Conservation (phyloP, 2,113 vertebrate genomes). For the Lycaon pictus region DNA sequence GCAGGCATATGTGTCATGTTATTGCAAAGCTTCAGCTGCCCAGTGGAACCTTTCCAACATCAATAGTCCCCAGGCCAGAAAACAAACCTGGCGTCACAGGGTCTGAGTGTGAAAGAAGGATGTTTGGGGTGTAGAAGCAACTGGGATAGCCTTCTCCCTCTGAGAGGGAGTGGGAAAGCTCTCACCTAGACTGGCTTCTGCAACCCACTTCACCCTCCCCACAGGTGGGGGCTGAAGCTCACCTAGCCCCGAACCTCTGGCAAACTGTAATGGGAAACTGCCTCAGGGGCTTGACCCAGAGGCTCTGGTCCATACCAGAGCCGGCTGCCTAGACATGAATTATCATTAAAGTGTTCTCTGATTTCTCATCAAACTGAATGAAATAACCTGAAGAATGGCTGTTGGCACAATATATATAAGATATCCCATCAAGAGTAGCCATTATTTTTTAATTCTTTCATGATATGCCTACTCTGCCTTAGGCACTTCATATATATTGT, state of each 20-base stretch:
- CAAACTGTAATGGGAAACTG: neutral
- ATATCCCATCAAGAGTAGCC: neutral
- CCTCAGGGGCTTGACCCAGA: neutral
- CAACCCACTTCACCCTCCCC: neutral
- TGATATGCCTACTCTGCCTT: neutral
- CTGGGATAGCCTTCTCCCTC: slow-evolving; percentile 57
- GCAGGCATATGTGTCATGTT: slow-evolving; percentile 65
- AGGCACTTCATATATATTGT: neutral
- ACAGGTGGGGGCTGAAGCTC: neutral
- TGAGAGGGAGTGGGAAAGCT: neutral
- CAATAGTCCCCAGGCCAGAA: slow-evolving; percentile 81
- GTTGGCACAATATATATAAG: neutral
- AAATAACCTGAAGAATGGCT: neutral
- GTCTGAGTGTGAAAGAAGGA: slow-evolving; percentile 81
- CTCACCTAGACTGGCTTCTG: neutral
- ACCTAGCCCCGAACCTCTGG: neutral
- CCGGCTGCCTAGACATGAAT: neutral
- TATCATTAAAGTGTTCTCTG: neutral
- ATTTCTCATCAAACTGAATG: neutral
- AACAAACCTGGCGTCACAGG: slow-evolving; percentile 81
- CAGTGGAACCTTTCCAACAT: slow-evolving; percentile 77
- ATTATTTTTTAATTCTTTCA: neutral
- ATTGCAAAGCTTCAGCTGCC: slow-evolving; percentile 75
- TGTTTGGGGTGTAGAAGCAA: slow-evolving; percentile 72
- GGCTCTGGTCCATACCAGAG: neutral